These are phyloP conservation scores for Caranx ignobilis DNA, from an alignment of 2,113 vertebrate genomes.

Conservation along the genomic window DNA sequence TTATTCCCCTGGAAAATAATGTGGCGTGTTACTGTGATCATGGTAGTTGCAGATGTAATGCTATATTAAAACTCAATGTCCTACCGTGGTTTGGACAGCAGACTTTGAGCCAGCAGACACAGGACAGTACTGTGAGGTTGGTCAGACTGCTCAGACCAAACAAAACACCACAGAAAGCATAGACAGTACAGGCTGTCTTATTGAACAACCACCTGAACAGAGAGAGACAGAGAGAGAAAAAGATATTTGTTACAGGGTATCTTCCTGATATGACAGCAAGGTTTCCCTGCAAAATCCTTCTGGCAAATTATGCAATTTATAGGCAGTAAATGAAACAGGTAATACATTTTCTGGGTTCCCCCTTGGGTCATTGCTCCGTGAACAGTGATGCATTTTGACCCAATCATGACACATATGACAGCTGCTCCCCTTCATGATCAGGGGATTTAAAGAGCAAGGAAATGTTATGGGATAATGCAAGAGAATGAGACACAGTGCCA, in stretches of 20 bases:
- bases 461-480: background rate
- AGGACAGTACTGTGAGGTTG: constrained; percentile 88
- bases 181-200: constrained; percentile 77
- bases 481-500: background rate
- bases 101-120: constrained; percentile 91
- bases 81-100: constrained; percentile 89
- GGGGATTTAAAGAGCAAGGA: constrained; percentile 6
- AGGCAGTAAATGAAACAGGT: background rate
- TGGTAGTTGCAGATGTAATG: background rate
- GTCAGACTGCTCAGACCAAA: constrained; percentile 89
- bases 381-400: constrained; percentile 40
- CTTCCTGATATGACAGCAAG: background rate
- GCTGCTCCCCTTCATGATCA: constrained; percentile 7
- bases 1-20: background rate
- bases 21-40: background rate
- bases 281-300: constrained; percentile 10
- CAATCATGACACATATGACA: constrained; percentile 27
- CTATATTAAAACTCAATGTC: constrained; percentile 31
- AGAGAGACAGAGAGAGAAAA: constrained; percentile 32
- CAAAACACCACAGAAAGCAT: constrained; percentile 89
- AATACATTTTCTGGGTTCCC: background rate
- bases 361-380: background rate
- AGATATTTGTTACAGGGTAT: background rate
- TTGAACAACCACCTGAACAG: constrained; percentile 88
- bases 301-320: constrained; percentile 13